Evolutionary conservation across 2,888 invertebrate species (phyloP).

Genomic region (Xiphydria camelus): DNA sequence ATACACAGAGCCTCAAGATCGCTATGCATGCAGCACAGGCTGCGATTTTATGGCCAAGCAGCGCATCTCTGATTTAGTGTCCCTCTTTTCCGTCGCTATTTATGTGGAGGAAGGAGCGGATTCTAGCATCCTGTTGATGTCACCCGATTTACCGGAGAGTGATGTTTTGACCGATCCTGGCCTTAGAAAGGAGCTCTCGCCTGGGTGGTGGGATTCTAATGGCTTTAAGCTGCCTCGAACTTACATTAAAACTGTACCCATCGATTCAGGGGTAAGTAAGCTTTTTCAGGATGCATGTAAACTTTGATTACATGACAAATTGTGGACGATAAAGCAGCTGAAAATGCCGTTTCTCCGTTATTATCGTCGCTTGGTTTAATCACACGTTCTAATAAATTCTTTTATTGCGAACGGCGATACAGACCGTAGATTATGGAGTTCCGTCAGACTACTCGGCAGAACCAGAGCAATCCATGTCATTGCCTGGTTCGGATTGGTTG

Average conservation of each 20-base stretch:
- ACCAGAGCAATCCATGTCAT: constrained; percentile 36
- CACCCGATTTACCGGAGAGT: constrained; percentile 48
- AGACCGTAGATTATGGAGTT: constrained; percentile 47
- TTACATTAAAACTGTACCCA: constrained; percentile 50
- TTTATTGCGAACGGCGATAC: constrained; percentile 4
- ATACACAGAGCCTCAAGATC: constrained; percentile 35
- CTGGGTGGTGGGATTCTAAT: constrained; percentile 52
- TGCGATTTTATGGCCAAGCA: constrained; percentile 49
- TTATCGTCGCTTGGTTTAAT: too few species aligned
- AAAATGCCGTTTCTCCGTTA: too few species aligned
- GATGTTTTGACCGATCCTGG: constrained; percentile 50
- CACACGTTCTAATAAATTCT: too few species aligned
- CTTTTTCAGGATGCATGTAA: too few species aligned
- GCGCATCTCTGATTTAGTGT: constrained; percentile 35
- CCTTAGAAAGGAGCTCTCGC: constrained; percentile 46
- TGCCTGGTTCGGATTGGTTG: constrained; percentile 43
- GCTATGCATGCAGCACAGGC: constrained; percentile 43
- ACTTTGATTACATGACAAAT: too few species aligned
- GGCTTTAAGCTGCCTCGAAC: constrained; percentile 53
- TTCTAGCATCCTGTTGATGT: constrained; percentile 43
- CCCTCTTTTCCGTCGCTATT: constrained; percentile 37
- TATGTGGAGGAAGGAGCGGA: constrained; percentile 41
- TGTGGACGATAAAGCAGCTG: too few species aligned
- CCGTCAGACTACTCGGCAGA: constrained; percentile 47
- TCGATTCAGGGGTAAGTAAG: constrained; percentile 42